Evolutionary conservation across 92 coral and sea anemone genomes (phyloP).

Genomic region (Porites rus): DNA sequence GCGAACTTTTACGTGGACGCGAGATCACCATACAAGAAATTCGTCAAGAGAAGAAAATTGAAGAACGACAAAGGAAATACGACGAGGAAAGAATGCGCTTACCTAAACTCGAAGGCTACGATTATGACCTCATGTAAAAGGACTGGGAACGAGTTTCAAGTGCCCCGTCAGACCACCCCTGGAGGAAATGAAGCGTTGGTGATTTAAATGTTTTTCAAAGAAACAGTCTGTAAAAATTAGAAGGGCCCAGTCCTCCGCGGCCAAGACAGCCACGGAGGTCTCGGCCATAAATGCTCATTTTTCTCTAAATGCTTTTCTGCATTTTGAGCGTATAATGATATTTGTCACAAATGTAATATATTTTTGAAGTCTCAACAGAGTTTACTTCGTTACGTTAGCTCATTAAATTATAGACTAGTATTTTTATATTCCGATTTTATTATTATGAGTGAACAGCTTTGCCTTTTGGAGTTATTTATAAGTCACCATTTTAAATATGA

Average conservation of each 20-base stretch:
- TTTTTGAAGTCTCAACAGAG: background rate
- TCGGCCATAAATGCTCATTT: too few relatives aligned
- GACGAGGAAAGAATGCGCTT: conserved; percentile 89
- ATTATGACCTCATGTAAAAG: conserved; percentile 85
- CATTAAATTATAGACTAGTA: too few relatives aligned
- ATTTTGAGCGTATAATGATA: background rate
- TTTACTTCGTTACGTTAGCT: background rate
- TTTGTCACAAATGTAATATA: background rate
- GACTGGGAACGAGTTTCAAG: background rate
- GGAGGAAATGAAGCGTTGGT: background rate
- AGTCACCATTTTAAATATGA: too few relatives aligned
- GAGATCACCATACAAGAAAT: conserved; percentile 89
- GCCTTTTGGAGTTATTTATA: too few relatives aligned
- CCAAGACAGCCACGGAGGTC: too few relatives aligned
- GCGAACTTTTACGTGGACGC: conserved; percentile 96
- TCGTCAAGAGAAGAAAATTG: conserved; percentile 87
- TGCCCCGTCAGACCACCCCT: background rate
- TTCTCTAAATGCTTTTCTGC: background rate
- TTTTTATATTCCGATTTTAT: too few relatives aligned
- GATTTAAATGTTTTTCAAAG: too few relatives aligned
- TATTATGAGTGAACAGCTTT: too few relatives aligned
- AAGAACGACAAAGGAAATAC: conserved; percentile 81
- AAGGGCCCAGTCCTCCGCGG: too few relatives aligned
- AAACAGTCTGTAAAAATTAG: too few relatives aligned
- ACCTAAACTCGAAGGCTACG: conserved; percentile 93